phyloP scores from a whole-genome alignment of 2,113 vertebrate species.

The Pluvianellus socialis region DNA sequence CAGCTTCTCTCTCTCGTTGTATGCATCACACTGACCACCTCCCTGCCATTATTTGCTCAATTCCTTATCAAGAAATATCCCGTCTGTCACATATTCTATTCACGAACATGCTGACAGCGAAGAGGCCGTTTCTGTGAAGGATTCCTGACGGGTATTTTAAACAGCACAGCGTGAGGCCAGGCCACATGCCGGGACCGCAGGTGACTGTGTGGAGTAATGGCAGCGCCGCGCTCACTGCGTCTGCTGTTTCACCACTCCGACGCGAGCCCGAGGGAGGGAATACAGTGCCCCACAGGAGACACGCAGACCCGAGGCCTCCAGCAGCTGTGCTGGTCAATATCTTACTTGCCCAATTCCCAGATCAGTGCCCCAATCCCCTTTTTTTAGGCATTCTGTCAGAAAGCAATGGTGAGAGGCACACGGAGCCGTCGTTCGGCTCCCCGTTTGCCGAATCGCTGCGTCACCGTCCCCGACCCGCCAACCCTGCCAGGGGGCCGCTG shows the following conservation, averaged over 20 bases:
- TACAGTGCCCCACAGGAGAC: neutral
- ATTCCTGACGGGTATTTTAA: neutral
- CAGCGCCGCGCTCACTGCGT: rapidly evolving
- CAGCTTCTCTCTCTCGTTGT: neutral
- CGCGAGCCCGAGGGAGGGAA: neutral
- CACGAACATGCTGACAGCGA: rapidly evolving
- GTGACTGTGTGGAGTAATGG: rapidly evolving
- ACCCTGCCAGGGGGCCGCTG: neutral
- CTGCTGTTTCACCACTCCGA: neutral
- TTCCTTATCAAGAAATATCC: neutral
- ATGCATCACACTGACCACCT: neutral
- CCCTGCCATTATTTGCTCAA: neutral
- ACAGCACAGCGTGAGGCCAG: rapidly evolving
- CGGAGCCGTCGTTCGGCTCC: neutral
- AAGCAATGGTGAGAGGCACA: no score
- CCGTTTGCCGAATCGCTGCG: rapidly evolving
- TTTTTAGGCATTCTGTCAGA: neutral
- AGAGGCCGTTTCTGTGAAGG: neutral
- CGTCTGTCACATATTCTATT: neutral
- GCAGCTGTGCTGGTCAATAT: no score
- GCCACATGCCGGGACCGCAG: rapidly evolving
- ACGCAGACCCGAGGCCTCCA: no score
- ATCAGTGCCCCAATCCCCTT: neutral
- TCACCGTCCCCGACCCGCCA: neutral
- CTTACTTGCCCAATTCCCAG: neutral